These are phyloP conservation scores for Grammomys surdaster DNA, from an alignment of 2,113 vertebrate genomes.

Conservation along the genomic window DNA sequence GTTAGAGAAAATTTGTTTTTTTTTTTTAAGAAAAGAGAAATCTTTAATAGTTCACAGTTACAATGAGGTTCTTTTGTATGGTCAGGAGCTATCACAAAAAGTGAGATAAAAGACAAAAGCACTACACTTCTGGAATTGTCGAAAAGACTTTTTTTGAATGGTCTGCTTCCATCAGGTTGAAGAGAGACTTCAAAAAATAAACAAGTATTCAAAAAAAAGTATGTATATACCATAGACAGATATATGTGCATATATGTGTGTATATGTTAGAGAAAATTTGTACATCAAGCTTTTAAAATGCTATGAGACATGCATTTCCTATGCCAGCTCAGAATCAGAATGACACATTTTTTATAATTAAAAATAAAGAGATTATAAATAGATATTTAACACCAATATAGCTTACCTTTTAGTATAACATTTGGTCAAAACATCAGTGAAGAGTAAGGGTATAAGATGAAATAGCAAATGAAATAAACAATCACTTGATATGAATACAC, in stretches of 20 bases:
- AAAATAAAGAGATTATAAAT: background rate
- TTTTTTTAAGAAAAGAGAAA: constrained; percentile 43
- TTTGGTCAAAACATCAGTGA: constrained; percentile 35
- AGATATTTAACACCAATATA: background rate
- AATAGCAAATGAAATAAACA: constrained; percentile 10
- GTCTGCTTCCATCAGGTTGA: background rate
- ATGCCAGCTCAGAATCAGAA: background rate
- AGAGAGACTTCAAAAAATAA: background rate
- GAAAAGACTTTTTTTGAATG: background rate
- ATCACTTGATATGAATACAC: constrained; percentile 9
- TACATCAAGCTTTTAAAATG: background rate
- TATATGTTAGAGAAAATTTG: background rate
- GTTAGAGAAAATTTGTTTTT: no score
- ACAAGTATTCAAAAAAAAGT: background rate
- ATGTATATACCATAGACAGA: background rate
- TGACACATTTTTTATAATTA: background rate
- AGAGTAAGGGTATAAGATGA: background rate
- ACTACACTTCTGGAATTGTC: background rate
- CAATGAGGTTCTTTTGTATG: constrained; percentile 18
- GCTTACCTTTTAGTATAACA: background rate
- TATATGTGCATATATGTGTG: fast-evolving
- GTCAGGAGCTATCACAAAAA: background rate
- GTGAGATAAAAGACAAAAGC: background rate
- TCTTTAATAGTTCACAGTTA: background rate
- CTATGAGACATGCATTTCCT: background rate